These are phyloP conservation scores for Cheilosia soror DNA, from an alignment of 2,888 invertebrate species.

Conservation along the genomic window DNA sequence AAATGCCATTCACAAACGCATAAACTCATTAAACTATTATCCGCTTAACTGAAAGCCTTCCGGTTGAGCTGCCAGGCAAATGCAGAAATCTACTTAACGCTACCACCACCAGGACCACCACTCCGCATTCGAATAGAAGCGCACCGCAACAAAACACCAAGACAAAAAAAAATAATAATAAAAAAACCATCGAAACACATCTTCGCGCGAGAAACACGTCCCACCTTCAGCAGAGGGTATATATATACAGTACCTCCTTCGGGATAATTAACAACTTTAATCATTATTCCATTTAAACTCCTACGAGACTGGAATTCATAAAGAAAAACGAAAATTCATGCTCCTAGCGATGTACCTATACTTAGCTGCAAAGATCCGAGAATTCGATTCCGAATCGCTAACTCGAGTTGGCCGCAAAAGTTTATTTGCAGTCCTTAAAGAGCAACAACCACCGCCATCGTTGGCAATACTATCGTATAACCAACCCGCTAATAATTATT, in stretches of 20 bases:
- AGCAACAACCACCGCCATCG: constrained; percentile 26
- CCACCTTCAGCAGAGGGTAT: constrained; percentile 23
- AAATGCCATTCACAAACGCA: constrained; percentile 71
- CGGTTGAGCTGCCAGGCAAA: constrained; percentile 49
- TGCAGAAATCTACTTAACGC: constrained; percentile 61
- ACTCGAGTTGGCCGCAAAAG: constrained; percentile 66
- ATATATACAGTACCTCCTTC: constrained; percentile 47
- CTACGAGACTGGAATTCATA: constrained; percentile 71
- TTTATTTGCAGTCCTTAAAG: constrained; percentile 43
- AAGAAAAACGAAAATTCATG: constrained; percentile 43
- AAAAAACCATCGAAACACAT: constrained; percentile 41
- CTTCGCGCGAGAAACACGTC: constrained; percentile 58
- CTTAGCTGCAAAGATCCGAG: constrained; percentile 30
- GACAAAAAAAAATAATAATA: constrained; percentile 1
- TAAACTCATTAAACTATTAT: constrained; percentile 74
- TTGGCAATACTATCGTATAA: constrained; percentile 18
- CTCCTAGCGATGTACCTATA: constrained; percentile 31
- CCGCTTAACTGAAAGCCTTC: constrained; percentile 70
- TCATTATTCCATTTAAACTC: constrained; percentile 74
- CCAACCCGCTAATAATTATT: constrained; percentile 69
- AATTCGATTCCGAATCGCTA: constrained; percentile 65
- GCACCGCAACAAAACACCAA: constrained; percentile 5
- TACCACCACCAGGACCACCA: constrained; percentile 3
- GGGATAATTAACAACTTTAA: constrained; percentile 75
- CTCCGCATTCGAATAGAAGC: background rate